Percentiles rank a stretch among this genome's conserved stretches.
Conservation (phyloP, 2,888 invertebrate species). For the Eupeodes latifasciatus region DNA sequence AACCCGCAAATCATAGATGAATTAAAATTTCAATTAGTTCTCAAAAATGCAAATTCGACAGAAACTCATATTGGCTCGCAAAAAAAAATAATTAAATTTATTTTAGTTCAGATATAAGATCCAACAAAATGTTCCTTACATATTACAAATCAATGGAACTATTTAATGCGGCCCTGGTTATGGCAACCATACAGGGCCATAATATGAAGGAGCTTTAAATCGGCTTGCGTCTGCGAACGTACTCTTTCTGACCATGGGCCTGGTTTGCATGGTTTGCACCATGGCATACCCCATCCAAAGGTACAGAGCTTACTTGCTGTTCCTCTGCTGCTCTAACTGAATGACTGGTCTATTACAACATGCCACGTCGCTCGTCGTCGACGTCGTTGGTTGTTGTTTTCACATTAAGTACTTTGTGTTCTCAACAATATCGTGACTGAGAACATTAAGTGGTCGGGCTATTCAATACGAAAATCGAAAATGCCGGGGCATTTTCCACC, state of each 20-base stretch:
- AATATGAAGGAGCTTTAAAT: constrained; percentile 35
- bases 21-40: too few relatives aligned
- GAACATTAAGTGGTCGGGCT: constrained; percentile 77
- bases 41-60: too few relatives aligned
- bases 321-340: constrained; percentile 1
- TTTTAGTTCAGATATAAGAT: too few relatives aligned
- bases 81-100: too few relatives aligned
- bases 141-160: not conserved
- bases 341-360: not conserved
- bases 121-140: not conserved
- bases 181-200: constrained; percentile 33
- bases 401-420: constrained; percentile 76
- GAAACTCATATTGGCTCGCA: too few relatives aligned
- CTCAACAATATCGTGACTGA: constrained; percentile 77
- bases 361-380: not conserved
- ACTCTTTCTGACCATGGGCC: constrained; percentile 65
- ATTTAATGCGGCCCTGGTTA: not conserved
- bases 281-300: not conserved
- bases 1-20: too few relatives aligned
- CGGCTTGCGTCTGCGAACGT: constrained; percentile 57
- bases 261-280: constrained; percentile 21
- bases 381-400: constrained; percentile 59
- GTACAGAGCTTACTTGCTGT: not conserved
- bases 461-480: constrained; percentile 76
- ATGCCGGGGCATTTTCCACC: constrained; percentile 65